Evolutionary conservation across 1,140 invertebrate genomes (phyloP).

Genomic region (Bombus waltoni): DNA sequence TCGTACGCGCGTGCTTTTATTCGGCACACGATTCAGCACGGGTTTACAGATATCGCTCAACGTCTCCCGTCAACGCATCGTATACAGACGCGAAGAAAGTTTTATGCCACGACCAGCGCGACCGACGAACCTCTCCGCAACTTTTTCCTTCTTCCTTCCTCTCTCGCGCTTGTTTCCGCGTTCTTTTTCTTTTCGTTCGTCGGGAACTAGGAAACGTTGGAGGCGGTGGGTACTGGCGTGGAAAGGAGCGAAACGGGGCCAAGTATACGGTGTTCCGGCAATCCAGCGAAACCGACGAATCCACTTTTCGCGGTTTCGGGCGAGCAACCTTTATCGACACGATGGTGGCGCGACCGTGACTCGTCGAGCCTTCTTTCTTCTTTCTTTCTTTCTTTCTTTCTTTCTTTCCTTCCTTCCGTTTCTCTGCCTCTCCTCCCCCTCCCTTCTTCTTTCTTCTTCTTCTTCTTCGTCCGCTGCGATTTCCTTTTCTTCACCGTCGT

Average conservation of each 20-base stretch:
- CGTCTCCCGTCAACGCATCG: background rate
- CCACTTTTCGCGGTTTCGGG: conserved; percentile 45
- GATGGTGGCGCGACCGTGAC: conserved; percentile 14
- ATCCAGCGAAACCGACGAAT: conserved; percentile 39
- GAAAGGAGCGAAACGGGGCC: conserved; percentile 26
- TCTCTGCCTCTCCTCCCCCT: background rate
- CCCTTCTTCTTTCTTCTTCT: background rate
- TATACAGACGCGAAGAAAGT: background rate
- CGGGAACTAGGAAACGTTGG: no score
- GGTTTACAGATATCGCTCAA: background rate
- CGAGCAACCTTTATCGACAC: background rate
- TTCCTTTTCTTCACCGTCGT: background rate
- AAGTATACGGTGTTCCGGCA: conserved; percentile 16
- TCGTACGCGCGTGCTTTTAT: conserved; percentile 38
- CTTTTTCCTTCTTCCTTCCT: no score
- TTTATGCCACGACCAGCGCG: background rate
- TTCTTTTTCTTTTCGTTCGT: background rate
- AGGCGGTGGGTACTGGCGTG: background rate
- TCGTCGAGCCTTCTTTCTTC: background rate
- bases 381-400: background rate
- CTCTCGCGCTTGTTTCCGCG: background rate
- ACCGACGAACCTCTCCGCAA: background rate
- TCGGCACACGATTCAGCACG: background rate
- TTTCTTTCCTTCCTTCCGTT: background rate
- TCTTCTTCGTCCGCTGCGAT: background rate